phyloP scores from a whole-genome alignment of 2,888 invertebrate genomes.

The Melanchra persicariae region DNA sequence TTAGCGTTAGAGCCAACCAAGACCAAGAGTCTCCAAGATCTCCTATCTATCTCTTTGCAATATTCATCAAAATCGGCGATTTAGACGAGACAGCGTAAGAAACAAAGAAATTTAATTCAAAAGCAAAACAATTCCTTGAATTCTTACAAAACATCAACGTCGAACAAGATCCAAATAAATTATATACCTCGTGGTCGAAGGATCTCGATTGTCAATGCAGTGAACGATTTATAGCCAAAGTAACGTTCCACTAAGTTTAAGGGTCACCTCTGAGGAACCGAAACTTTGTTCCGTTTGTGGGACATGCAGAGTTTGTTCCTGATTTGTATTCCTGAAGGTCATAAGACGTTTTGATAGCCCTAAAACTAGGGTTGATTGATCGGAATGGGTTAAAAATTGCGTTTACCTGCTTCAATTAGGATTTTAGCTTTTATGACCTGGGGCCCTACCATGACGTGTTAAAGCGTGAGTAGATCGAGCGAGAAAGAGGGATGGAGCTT shows the following conservation, averaged over 20 bases:
- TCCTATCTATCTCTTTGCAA: too few relatives aligned
- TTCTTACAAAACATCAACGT: conserved; percentile 7
- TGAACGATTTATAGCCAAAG: conserved; percentile 61
- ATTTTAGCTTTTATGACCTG: too few relatives aligned
- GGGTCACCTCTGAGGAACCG: conserved; percentile 46
- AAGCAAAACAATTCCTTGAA: not conserved
- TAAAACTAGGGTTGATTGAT: conserved; percentile 17
- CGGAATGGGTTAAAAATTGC: not conserved
- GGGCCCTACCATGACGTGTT: too few relatives aligned
- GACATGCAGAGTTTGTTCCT: conserved; percentile 40
- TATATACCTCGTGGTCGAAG: conserved; percentile 38
- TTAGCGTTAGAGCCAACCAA: too few relatives aligned
- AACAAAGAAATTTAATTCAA: not conserved
- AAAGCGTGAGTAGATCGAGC: too few relatives aligned
- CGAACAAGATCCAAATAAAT: conserved; percentile 50
- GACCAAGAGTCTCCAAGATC: too few relatives aligned
- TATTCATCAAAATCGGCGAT: too few relatives aligned
- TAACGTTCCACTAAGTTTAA: conserved; percentile 48
- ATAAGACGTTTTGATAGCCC: conserved; percentile 16
- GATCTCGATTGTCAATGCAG: conserved; percentile 54
- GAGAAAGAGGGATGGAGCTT: too few relatives aligned
- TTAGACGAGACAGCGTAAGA: too few relatives aligned
- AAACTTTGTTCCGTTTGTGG: conserved; percentile 47
- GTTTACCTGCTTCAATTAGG: not conserved
- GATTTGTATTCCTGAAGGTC: conserved; percentile 52